Conservation (phyloP, 2,888 invertebrate genomes). For the Agrochola litura region DNA sequence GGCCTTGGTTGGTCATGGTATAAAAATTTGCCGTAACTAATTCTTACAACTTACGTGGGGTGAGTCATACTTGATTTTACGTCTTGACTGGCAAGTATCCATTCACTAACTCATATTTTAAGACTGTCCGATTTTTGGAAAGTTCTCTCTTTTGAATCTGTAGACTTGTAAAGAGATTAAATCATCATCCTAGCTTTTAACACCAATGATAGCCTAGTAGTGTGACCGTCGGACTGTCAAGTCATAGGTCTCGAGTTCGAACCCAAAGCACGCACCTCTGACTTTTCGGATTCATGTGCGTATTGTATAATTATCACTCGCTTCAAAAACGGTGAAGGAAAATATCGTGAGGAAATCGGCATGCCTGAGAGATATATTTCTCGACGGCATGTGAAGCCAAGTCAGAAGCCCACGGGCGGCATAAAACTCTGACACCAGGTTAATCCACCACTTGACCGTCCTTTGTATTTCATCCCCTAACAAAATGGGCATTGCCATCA, state of each 20-base stretch:
- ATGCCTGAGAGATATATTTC: no score
- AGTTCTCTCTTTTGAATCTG: not conserved
- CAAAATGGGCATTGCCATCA: not conserved
- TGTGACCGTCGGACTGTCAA: no score
- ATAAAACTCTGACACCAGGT: no score
- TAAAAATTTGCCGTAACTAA: constrained; percentile 56
- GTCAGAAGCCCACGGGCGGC: no score
- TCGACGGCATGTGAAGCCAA: no score
- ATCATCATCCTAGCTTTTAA: not conserved
- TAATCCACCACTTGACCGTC: not conserved
- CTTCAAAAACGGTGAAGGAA: no score
- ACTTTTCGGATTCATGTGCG: no score
- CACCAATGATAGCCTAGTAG: no score
- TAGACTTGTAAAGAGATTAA: not conserved
- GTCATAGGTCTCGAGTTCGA: no score
- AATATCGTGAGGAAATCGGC: no score
- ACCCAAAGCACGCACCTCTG: no score
- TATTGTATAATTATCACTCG: no score
- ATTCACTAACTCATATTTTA: constrained; percentile 27
- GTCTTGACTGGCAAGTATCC: constrained; percentile 8
- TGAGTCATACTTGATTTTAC: constrained; percentile 45
- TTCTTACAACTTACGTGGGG: constrained; percentile 47
- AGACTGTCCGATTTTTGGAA: not conserved
- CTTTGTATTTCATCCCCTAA: not conserved
- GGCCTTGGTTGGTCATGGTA: constrained; percentile 56